Conservation (phyloP, 2,888 invertebrate genomes). For the Endotricha flammealis region DNA sequence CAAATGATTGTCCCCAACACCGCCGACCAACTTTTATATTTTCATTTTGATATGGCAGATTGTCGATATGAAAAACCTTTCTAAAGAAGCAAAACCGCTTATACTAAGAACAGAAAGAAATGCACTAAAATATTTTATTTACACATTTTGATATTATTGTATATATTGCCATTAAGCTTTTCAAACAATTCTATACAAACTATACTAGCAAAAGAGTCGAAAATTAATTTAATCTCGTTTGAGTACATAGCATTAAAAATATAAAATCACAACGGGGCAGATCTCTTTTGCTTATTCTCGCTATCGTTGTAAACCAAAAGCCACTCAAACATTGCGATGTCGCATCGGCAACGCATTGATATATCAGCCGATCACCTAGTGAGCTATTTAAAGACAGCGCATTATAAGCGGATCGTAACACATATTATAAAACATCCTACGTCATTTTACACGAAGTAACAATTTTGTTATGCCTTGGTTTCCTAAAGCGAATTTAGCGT, state of each 20-base stretch:
- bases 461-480: too few species aligned
- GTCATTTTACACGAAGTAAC: too few species aligned
- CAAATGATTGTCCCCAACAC: conserved; percentile 60
- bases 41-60: conserved; percentile 82
- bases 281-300: conserved; percentile 51
- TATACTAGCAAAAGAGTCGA: conserved; percentile 49
- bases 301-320: conserved; percentile 1
- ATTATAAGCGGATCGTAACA: too few species aligned
- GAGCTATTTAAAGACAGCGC: too few species aligned
- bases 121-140: conserved; percentile 64
- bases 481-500: too few species aligned
- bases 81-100: conserved; percentile 59
- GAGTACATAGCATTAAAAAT: conserved; percentile 60
- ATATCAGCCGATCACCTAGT: too few species aligned
- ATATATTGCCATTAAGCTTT: conserved; percentile 41
- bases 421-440: too few species aligned
- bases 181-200: conserved; percentile 41
- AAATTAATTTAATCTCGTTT: conserved; percentile 66
- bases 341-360: too few species aligned
- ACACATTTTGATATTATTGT: conserved; percentile 47
- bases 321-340: too few species aligned
- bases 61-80: conserved; percentile 81
- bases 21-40: conserved; percentile 68
- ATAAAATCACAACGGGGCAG: conserved; percentile 68
- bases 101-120: conserved; percentile 58